Conservation (phyloP, 2,797 vertebrate species). For the Cheirogaleus major region DNA sequence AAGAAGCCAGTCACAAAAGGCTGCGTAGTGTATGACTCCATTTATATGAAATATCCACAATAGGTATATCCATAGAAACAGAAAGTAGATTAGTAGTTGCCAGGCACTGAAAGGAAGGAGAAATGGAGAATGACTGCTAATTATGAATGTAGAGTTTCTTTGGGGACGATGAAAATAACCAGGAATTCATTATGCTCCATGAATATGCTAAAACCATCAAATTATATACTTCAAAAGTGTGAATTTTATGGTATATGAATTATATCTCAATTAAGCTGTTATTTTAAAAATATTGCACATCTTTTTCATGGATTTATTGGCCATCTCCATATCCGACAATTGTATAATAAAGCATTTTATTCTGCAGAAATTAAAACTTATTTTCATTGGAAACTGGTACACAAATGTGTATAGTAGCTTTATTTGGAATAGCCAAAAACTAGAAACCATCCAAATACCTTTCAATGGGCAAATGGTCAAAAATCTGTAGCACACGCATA, state of each 20-base stretch:
- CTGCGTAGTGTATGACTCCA: background rate
- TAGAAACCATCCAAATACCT: background rate
- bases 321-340: background rate
- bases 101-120: background rate
- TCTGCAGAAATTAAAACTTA: background rate
- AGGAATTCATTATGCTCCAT: background rate
- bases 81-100: background rate
- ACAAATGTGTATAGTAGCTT: background rate
- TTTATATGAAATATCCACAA: background rate
- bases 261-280: background rate
- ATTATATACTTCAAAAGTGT: background rate
- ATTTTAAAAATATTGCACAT: background rate
- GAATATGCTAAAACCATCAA: background rate
- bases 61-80: background rate
- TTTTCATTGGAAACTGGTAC: background rate
- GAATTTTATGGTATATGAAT: background rate
- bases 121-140: background rate
- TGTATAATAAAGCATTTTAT: background rate
- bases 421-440: background rate
- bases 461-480: background rate
- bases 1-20: background rate
- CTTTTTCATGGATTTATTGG: too few species aligned
- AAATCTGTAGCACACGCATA: background rate
- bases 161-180: background rate
- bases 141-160: background rate